These are phyloP conservation scores for Agrotis segetum DNA, from an alignment of 2,888 invertebrate species.

Conservation along the genomic window DNA sequence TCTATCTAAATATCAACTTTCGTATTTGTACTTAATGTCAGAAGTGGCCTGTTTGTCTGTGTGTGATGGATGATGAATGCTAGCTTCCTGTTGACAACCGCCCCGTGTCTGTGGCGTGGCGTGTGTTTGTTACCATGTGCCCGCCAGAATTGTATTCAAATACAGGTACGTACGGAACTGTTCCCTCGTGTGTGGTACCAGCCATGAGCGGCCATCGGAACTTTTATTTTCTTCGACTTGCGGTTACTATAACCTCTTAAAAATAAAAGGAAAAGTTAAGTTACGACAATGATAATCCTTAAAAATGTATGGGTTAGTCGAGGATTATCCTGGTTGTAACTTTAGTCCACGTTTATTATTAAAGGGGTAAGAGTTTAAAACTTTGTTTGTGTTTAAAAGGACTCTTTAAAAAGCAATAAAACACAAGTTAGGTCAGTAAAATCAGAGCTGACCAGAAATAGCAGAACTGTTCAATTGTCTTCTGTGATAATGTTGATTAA, in stretches of 20 bases:
- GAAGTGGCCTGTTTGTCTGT: neutral
- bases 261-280: no score
- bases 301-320: no score
- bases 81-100: conserved; percentile 55
- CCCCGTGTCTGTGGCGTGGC: conserved; percentile 45
- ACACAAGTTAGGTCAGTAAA: neutral
- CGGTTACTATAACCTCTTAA: no score
- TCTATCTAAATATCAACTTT: no score
- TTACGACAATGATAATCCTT: no score
- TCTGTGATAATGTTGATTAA: neutral
- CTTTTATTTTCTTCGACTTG: neutral
- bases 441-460: neutral
- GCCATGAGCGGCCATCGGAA: neutral
- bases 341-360: no score
- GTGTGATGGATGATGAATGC: conserved; percentile 52
- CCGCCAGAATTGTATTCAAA: conserved; percentile 50
- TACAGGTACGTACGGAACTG: conserved; percentile 55
- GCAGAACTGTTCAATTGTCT: neutral
- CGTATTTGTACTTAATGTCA: no score
- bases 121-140: conserved; percentile 31
- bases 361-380: no score
- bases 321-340: no score
- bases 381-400: no score
- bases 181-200: conserved; percentile 20
- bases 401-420: no score